phyloP scores from a whole-genome alignment of 2,113 vertebrate species.

The Madoqua kirkii region DNA sequence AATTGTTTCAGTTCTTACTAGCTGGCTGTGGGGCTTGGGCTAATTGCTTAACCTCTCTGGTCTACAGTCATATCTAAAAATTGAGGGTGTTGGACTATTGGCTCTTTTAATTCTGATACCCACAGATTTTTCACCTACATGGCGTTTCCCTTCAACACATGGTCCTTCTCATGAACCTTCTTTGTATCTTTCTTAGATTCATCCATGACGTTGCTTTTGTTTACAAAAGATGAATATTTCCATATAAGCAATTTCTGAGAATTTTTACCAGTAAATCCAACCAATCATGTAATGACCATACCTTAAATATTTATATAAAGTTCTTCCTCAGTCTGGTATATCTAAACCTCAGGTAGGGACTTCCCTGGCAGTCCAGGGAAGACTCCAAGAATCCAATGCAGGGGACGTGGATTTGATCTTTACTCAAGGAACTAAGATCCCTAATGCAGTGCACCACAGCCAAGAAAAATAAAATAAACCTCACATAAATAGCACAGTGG shows the following conservation, averaged over 20 bases:
- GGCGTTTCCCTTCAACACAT: background rate
- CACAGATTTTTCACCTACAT: background rate
- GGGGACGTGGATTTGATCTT: background rate
- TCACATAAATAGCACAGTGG: background rate
- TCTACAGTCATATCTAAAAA: background rate
- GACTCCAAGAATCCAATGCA: background rate
- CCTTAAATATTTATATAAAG: background rate
- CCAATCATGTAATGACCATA: background rate
- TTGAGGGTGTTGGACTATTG: background rate
- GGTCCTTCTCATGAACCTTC: background rate
- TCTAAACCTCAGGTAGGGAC: background rate
- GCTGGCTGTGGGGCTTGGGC: background rate
- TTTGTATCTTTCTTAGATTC: background rate
- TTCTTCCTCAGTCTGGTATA: background rate
- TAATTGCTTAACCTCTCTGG: background rate
- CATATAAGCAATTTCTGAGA: background rate
- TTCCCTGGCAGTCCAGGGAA: background rate
- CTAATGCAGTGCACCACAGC: background rate
- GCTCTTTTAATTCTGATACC: background rate
- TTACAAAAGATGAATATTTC: background rate
- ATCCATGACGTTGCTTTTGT: background rate
- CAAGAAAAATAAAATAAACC: background rate
- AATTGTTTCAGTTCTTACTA: background rate
- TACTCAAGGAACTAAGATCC: background rate
- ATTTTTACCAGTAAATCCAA: background rate